phyloP scores from a whole-genome alignment of 2,797 vertebrate species.

The Miichthys miiuy region DNA sequence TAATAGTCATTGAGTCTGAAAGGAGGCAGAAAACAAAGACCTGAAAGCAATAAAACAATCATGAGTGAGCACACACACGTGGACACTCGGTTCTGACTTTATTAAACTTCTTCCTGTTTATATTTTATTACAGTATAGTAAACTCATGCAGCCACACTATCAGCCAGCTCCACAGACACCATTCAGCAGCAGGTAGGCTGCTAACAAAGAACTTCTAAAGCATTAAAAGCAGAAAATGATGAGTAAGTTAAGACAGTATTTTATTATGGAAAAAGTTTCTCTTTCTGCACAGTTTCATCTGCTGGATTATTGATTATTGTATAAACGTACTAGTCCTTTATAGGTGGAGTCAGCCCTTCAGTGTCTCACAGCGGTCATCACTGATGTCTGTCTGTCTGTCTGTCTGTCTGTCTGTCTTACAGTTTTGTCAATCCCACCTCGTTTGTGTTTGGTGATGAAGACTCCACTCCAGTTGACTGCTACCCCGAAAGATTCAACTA shows the following conservation, averaged over 20 bases:
- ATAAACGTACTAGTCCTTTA: not conserved
- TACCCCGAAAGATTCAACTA: constrained; percentile 91
- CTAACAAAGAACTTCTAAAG: no score
- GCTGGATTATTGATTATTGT: not conserved
- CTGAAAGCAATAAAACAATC: no score
- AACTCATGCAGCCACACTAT: not conserved
- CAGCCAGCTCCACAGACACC: no score
- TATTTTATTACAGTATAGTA: no score
- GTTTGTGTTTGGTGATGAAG: constrained; percentile 90
- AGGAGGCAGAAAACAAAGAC: no score
- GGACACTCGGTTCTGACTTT: no score
- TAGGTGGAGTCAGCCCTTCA: not conserved
- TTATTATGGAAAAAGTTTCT: not conserved
- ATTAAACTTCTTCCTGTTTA: no score
- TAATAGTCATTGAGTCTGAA: no score
- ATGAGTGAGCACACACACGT: no score
- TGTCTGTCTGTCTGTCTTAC: constrained; percentile 11
- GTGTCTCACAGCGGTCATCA: not conserved
- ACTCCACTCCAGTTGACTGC: constrained; percentile 80
- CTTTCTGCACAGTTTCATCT: not conserved
- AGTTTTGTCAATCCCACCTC: constrained; percentile 89
- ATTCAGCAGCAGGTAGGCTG: no score
- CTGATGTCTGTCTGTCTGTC: constrained; percentile 1
- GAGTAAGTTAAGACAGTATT: not conserved
- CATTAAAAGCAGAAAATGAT: not conserved